phyloP scores from a whole-genome alignment of 2,797 vertebrate genomes.

The Rhabdomys pumilio region DNA sequence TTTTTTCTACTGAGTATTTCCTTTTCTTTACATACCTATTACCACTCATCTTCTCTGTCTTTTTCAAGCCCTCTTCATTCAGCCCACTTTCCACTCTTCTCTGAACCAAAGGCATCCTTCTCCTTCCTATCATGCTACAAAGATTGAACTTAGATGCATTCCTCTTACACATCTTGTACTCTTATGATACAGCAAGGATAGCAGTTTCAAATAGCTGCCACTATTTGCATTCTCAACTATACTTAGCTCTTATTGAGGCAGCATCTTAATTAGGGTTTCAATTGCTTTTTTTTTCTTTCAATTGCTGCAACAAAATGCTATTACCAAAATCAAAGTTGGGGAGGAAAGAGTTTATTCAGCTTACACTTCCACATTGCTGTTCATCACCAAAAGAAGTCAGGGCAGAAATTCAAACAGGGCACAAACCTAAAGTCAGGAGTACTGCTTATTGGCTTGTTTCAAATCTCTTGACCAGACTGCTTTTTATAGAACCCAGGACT shows the following conservation, averaged over 20 bases:
- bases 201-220: neutral
- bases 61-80: neutral
- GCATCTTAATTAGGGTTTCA: neutral
- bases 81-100: neutral
- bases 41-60: neutral
- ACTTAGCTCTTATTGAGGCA: neutral
- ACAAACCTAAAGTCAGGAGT: neutral
- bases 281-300: neutral
- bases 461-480: neutral
- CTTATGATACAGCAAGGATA: too few species aligned
- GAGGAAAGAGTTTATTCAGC: neutral
- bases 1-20: neutral
- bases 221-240: neutral
- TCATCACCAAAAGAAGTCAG: neutral
- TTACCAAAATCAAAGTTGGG: neutral
- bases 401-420: neutral
- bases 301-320: neutral
- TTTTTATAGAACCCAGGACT: neutral
- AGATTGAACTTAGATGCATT: neutral
- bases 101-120: neutral
- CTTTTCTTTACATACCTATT: neutral
- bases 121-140: neutral
- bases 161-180: rapidly evolving
- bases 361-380: neutral
- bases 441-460: neutral